These are phyloP conservation scores for Aphaenogaster floridana DNA, from an alignment of 1,140 invertebrate genomes.

Conservation along the genomic window DNA sequence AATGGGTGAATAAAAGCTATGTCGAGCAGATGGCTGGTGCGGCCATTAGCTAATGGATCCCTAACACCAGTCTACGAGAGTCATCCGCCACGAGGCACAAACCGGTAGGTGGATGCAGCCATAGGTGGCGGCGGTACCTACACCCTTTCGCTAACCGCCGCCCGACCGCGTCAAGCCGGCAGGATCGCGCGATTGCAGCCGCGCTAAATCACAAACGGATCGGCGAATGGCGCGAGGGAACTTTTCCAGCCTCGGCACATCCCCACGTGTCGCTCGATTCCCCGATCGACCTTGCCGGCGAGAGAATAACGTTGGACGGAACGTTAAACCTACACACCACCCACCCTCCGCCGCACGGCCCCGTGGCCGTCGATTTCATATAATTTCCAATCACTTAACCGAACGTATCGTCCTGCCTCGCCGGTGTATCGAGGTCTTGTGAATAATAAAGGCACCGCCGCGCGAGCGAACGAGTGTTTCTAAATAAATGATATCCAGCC, in stretches of 20 bases:
- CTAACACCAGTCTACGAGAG: conserved; percentile 78
- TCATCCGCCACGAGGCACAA: conserved; percentile 76
- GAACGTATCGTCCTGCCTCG: conserved; percentile 15
- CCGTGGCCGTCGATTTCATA: background rate
- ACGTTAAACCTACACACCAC: background rate
- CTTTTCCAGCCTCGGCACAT: conserved; percentile 55
- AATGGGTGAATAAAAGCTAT: conserved; percentile 83
- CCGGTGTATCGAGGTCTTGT: conserved; percentile 13
- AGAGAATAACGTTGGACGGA: conserved; percentile 28
- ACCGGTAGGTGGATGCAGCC: conserved; percentile 75
- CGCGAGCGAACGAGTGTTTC: conserved; percentile 29
- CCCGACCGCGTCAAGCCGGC: conserved; percentile 45
- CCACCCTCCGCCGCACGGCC: no score
- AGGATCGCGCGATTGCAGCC: conserved; percentile 70
- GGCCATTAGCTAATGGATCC: conserved; percentile 86
- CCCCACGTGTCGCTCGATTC: conserved; percentile 21
- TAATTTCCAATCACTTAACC: conserved; percentile 64
- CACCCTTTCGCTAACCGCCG: conserved; percentile 67
- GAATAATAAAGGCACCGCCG: conserved; percentile 43
- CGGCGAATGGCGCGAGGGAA: conserved; percentile 40
- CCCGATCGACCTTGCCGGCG: conserved; percentile 42
- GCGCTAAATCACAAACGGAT: conserved; percentile 78
- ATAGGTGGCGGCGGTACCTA: conserved; percentile 54
- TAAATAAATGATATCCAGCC: conserved; percentile 53
- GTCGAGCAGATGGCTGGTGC: conserved; percentile 82